Evolutionary conservation across 37 sponge, comb jelly and placozoan genomes (phyloP), one percentile per base, ranked within the genome.

Genomic region (Tethya wilhelma): DNA sequence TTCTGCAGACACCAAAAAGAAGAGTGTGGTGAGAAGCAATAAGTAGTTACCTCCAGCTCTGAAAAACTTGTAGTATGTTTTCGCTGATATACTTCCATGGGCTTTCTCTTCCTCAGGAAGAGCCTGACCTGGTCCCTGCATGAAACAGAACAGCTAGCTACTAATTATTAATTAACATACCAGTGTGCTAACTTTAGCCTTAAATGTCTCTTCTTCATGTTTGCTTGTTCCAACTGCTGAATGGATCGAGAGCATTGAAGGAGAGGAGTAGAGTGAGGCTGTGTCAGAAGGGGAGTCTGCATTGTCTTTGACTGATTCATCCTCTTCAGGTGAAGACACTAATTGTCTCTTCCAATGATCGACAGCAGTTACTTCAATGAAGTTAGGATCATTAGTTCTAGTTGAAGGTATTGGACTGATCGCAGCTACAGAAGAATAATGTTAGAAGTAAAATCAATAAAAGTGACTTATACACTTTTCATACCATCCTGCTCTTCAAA

Each of bases 11-110:
- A 87, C 20, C 42, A 79, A 67, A 40, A 80, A 20, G 9, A 73
- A 3, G 5, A 80, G 4, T 8, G 64, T 19, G 1, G 43, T 17
- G 11, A 79, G 23, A 45, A 73, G 33, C 32, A 80, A 20, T 20
- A 64, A 23, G 29, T 34, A 43, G 23, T 79, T 77, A 46, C 88
- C 84, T 30, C 89, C 93, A 37, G 70, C 66, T 28, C 20, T 81
- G 68, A 88, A 88, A 55, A 85, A 93, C 9, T 72, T 59, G 69
- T 64, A 69, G 67, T 93, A 93, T 4, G 89, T 93, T 39, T 64
- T 84, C 38, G 81, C n/a, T 17, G 86, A 74, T 41, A 93, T 44
- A 0, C 44, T 74, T 11, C 89, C 89, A 25, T 80, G 82, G 42
- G 68, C 85, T 38, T 53, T 87, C 37, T 93, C 93, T 55, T 93